A percentile compares a stretch with the other conserved stretches of the same genome.
Conservation (phyloP, 2,113 vertebrate species). For the Columba livia region DNA sequence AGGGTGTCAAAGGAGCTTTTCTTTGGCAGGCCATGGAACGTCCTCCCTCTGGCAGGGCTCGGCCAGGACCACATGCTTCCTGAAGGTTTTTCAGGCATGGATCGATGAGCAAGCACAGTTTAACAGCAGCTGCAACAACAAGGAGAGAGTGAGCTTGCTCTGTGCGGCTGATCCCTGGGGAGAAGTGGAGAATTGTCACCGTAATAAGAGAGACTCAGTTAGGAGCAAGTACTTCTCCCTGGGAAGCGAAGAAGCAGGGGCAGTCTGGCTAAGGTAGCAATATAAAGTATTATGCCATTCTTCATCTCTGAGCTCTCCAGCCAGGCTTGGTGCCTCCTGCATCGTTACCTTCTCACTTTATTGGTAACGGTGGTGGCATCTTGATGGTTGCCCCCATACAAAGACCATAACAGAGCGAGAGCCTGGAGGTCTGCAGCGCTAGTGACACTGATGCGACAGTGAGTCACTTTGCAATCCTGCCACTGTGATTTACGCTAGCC, state of each 20-base stretch:
- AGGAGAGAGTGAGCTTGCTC: neutral
- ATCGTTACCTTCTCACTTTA: fast-evolving
- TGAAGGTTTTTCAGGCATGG: neutral
- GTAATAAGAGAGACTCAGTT: neutral
- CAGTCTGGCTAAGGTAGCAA: neutral
- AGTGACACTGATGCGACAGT: fast-evolving
- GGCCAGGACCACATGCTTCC: neutral
- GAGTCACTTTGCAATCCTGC: neutral
- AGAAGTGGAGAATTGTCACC: neutral
- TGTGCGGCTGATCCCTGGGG: neutral
- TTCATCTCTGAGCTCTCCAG: neutral
- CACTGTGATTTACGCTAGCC: fast-evolving
- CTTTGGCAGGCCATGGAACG: neutral
- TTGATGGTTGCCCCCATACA: fast-evolving
- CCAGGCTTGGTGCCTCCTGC: neutral
- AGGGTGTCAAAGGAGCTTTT: neutral
- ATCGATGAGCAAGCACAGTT: slow-evolving; percentile 3
- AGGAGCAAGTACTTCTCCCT: neutral
- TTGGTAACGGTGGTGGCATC: neutral
- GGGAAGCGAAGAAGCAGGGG: neutral
- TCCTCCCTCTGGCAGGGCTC: neutral
- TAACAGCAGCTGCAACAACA: neutral
- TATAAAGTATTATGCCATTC: neutral
- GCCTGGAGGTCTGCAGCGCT: neutral
- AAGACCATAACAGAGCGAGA: neutral